phyloP scores from a whole-genome alignment of 2,888 invertebrate species.

The Tolmerus cingulatus region DNA sequence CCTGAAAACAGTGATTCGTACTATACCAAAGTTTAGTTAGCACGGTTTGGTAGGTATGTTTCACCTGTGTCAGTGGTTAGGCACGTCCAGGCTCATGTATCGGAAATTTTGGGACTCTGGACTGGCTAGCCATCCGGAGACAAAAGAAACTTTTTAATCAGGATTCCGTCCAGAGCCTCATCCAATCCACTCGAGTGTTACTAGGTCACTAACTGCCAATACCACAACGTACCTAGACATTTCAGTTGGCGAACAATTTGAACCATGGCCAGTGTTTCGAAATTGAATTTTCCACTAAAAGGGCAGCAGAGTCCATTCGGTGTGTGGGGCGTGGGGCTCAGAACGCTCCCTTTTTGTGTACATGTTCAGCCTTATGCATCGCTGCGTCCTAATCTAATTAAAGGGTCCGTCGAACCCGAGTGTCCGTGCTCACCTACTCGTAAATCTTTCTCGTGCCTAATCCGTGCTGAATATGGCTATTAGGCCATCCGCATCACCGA shows the following conservation, averaged over 20 bases:
- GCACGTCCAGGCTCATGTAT: neutral
- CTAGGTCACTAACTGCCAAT: slow-evolving; percentile 16
- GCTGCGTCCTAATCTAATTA: slow-evolving; percentile 31
- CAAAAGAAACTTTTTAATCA: neutral
- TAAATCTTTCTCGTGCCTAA: neutral
- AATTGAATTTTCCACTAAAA: slow-evolving; percentile 13
- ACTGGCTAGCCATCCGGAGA: neutral
- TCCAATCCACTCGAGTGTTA: neutral
- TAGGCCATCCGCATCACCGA: slow-evolving; percentile 10
- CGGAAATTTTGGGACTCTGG: neutral
- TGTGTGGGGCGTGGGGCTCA: neutral
- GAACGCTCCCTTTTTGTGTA: neutral
- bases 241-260: neutral
- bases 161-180: neutral
- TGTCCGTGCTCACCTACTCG: neutral
- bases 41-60: neutral
- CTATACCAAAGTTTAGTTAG: neutral
- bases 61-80: neutral
- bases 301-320: neutral
- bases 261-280: neutral
- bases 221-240: neutral
- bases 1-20: neutral
- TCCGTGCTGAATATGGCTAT: slow-evolving; percentile 9
- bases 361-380: slow-evolving; percentile 11
- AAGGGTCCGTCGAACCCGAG: slow-evolving; percentile 12